Evolutionary conservation across 2,888 invertebrate species (phyloP).

Genomic region (Scaeva pyrastri): DNA sequence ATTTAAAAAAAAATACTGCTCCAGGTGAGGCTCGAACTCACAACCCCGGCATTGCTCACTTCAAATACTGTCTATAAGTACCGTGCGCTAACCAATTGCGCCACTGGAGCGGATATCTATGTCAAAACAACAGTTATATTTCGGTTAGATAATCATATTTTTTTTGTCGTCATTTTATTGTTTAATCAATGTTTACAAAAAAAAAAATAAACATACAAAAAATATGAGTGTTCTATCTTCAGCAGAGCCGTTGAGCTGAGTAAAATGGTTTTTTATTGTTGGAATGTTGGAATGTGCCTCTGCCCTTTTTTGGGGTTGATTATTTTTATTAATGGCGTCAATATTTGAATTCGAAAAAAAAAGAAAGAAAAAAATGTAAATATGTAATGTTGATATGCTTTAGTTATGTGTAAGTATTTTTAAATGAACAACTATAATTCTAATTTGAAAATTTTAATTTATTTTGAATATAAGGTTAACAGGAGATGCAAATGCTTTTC

Average conservation of each 20-base stretch:
- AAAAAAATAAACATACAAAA: neutral
- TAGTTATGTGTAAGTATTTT: no score
- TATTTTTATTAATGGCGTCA: no score
- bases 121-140: conserved; percentile 11
- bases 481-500: no score
- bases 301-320: no score
- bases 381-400: no score
- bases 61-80: conserved; percentile 94
- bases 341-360: no score
- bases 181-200: neutral
- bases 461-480: no score
- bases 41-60: conserved; percentile 95
- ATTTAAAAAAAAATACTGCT: conserved; percentile 86
- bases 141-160: neutral
- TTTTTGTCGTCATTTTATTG: neutral
- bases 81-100: conserved; percentile 97
- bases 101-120: conserved; percentile 87
- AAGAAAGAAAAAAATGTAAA: no score
- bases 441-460: no score
- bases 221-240: no score
- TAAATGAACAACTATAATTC: no score
- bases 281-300: no score
- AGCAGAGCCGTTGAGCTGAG: neutral
- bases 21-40: conserved; percentile 96
- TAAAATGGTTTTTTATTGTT: neutral